Percentiles rank a stretch among this genome's conserved stretches.
phyloP scores from a whole-genome alignment of 2,888 invertebrate species.

The Palloptera scutellata region DNA sequence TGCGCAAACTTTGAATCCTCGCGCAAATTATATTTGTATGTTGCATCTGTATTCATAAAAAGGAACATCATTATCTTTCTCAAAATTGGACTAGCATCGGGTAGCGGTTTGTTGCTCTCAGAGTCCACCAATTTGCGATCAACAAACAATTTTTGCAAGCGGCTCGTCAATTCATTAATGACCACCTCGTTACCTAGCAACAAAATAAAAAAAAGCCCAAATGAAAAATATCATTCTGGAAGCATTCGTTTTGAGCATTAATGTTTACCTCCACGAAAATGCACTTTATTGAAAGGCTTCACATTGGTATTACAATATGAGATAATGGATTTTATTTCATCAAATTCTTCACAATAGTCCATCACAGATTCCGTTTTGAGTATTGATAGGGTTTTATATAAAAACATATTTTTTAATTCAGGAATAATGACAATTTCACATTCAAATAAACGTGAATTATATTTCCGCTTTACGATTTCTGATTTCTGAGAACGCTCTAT shows the following conservation, averaged over 20 bases:
- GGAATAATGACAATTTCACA: too few species aligned
- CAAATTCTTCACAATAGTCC: slow-evolving; percentile 56
- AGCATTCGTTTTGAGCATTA: background rate
- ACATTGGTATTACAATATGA: slow-evolving; percentile 51
- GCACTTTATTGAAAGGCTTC: slow-evolving; percentile 50
- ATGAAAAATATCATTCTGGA: background rate
- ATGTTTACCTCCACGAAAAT: slow-evolving; percentile 52
- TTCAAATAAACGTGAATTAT: background rate
- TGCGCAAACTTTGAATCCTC: slow-evolving; percentile 48
- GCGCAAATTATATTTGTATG: slow-evolving; percentile 50
- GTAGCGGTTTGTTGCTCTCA: slow-evolving; percentile 37
- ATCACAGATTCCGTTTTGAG: slow-evolving; percentile 45
- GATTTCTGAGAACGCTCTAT: background rate
- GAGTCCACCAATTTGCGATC: slow-evolving; percentile 41
- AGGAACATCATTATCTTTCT: slow-evolving; percentile 55
- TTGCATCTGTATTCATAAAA: slow-evolving; percentile 52
- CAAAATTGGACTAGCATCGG: slow-evolving; percentile 37
- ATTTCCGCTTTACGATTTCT: too few species aligned
- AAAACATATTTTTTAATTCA: slow-evolving; percentile 23
- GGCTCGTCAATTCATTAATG: slow-evolving; percentile 47
- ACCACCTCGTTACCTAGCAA: slow-evolving; percentile 49
- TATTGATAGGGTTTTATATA: slow-evolving; percentile 47
- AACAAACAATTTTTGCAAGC: slow-evolving; percentile 43
- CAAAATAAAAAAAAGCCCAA: background rate
- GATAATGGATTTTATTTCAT: slow-evolving; percentile 50